A percentile compares a stretch with the other conserved stretches of the same genome.
These are phyloP conservation scores for Etia nguti DNA, from an alignment of 2,113 vertebrate genomes.

Conservation along the genomic window DNA sequence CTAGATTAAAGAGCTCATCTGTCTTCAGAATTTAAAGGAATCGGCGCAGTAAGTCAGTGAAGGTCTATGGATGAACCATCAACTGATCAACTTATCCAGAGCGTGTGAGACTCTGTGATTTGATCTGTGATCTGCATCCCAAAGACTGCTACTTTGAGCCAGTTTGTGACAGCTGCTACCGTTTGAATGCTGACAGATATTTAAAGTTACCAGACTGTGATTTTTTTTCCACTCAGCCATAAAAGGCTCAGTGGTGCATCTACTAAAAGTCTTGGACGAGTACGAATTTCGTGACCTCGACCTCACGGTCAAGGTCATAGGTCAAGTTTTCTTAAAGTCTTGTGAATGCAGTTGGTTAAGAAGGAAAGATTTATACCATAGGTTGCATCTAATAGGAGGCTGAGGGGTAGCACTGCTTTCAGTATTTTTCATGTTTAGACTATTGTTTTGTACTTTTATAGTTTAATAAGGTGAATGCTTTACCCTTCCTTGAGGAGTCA, in stretches of 20 bases:
- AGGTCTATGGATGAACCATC: not conserved
- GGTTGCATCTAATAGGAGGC: not conserved
- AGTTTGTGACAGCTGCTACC: not conserved
- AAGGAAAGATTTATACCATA: not conserved
- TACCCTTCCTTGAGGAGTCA: not conserved
- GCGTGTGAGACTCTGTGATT: fast-evolving
- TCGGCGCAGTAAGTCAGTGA: not conserved
- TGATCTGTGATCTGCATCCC: too few species aligned
- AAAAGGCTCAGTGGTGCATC: not conserved
- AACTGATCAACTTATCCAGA: not conserved
- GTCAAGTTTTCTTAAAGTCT: not conserved
- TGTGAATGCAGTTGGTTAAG: not conserved
- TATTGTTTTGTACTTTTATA: not conserved
- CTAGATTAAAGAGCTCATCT: not conserved
- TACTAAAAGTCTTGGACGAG: not conserved
- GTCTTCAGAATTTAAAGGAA: not conserved
- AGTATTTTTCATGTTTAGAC: not conserved
- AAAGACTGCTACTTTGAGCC: not conserved
- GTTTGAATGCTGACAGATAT: not conserved
- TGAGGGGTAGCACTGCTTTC: fast-evolving
- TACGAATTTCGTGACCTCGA: fast-evolving
- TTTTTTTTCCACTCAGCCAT: not conserved
- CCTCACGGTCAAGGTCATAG: not conserved
- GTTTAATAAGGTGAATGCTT: not conserved
- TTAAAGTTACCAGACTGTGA: not conserved